Base-by-base conservation (phyloP, 2,113 vertebrate genomes). In the Hoplias malabaricus region DNA sequence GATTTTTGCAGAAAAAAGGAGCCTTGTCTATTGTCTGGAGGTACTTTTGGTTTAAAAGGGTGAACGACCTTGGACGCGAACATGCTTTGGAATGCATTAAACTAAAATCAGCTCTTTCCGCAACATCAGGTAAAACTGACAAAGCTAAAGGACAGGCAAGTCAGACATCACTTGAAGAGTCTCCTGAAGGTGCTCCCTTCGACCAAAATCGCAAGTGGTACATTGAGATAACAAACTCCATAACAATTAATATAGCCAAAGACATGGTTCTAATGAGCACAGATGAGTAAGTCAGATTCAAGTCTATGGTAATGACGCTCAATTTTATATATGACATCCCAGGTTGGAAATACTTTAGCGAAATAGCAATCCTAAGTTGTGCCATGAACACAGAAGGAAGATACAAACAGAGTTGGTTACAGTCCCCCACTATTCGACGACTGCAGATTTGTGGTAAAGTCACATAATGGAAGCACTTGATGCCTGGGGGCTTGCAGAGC, bases 401-500 rank as follows among this genome's bases (percentile, higher is more conserved):
- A 48, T 48, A 48, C 43, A 48, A 48, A 16, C 43, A 48, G 43
- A 48, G 12, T 11, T 48, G 43, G n/a, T n/a, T n/a, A n/a, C 43
- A 48, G n/a, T n/a, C 16, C 62, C 16, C 19, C 34, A 65, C 21
- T 46, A 43, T 27, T 27, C 23, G 27, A 16, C 21, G 9, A 46
- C 23, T 4, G 43, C 40, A 19, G 65, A 68, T 46, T 13, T 68
- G 23, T 46, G 65, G 40, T 25, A 21, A 7, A 68, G 40, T 46
- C 23, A 38, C 12, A 68, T 10, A 16, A 68, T 68, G 65, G 33
- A 27, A 34, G 34, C 46, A 68, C 42, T 50, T 5, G 48, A 76
- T 68, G 29, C 12, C 63, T 34, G 43, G 74, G 74, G 48, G 31
- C 74, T 68, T 25, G 42, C 62, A 57, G 48, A 68, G 33, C n/a